A percentile compares a stretch with the other conserved stretches of the same genome.
Evolutionary conservation across 2,888 invertebrate genomes (phyloP).

Genomic region (Pollenia labialis): DNA sequence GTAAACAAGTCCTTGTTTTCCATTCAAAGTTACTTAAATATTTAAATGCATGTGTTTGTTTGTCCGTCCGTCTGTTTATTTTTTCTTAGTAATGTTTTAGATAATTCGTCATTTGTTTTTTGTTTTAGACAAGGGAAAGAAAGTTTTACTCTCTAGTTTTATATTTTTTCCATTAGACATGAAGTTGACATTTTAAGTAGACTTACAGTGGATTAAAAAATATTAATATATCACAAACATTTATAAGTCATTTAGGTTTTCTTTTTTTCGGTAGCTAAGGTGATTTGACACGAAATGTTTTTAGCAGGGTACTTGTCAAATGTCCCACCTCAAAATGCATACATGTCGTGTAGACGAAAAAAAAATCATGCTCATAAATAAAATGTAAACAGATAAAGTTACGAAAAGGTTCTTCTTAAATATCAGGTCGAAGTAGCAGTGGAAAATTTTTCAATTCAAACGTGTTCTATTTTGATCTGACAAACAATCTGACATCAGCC

Average conservation of each 20-base stretch:
- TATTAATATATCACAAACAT: slow-evolving; percentile 20
- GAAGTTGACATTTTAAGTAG: slow-evolving; percentile 57
- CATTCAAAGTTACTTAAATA: slow-evolving; percentile 35
- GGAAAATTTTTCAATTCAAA: too few relatives aligned
- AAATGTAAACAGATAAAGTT: too few relatives aligned
- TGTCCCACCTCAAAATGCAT: too few relatives aligned
- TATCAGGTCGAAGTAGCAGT: too few relatives aligned
- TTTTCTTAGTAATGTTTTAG: background rate
- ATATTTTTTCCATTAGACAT: background rate
- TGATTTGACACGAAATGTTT: too few relatives aligned
- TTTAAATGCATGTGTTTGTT: slow-evolving; percentile 45
- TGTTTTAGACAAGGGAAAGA: slow-evolving; percentile 23
- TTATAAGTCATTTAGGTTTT: background rate
- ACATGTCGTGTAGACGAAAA: too few relatives aligned
- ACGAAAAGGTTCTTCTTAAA: too few relatives aligned
- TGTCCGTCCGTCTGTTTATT: background rate
- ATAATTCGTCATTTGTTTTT: slow-evolving; percentile 13
- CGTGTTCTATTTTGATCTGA: too few relatives aligned
- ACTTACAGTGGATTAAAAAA: slow-evolving; percentile 48
- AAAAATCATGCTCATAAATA: too few relatives aligned
- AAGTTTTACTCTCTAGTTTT: background rate
- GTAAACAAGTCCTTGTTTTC: slow-evolving; percentile 38
- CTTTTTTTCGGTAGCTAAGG: too few relatives aligned
- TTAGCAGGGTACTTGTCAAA: too few relatives aligned
- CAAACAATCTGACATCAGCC: too few relatives aligned